A percentile compares a stretch with the other conserved stretches of the same genome.
These are phyloP conservation scores for Tachina fera DNA, from an alignment of 2,888 invertebrate species.

Conservation along the genomic window DNA sequence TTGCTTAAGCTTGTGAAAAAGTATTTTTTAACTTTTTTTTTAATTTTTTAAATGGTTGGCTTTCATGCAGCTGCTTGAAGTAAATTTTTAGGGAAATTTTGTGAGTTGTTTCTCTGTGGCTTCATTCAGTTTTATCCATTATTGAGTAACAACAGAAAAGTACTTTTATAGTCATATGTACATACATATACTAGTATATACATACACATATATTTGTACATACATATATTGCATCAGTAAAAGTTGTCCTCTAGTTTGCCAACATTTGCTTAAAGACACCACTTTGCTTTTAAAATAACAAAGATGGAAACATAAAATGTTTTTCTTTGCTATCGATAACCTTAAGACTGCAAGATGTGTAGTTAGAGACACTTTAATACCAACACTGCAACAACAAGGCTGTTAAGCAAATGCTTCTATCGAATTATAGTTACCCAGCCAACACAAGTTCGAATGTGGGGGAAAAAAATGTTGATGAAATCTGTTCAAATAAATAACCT, in stretches of 20 bases:
- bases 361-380: constrained; percentile 29
- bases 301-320: neutral
- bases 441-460: neutral
- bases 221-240: constrained; percentile 46
- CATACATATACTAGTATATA: no score
- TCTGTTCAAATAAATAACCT: no score
- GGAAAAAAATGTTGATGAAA: neutral
- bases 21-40: constrained; percentile 2
- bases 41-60: neutral
- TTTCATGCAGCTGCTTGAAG: constrained; percentile 34
- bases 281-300: constrained; percentile 63
- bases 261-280: constrained; percentile 62
- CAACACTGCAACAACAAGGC: constrained; percentile 22
- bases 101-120: constrained; percentile 4
- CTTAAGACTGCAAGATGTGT: constrained; percentile 28
- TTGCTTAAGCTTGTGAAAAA: constrained; percentile 56
- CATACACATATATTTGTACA: no score
- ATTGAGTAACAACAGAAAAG: constrained; percentile 15
- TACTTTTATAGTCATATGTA: neutral
- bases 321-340: constrained; percentile 54
- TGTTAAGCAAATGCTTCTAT: constrained; percentile 12
- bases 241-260: constrained; percentile 63
- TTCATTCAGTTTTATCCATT: constrained; percentile 50
- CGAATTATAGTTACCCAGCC: neutral
- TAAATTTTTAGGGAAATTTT: constrained; percentile 18